Base-by-base conservation (phyloP, 2,797 vertebrate genomes). In the Chaunax sp. region DNA sequence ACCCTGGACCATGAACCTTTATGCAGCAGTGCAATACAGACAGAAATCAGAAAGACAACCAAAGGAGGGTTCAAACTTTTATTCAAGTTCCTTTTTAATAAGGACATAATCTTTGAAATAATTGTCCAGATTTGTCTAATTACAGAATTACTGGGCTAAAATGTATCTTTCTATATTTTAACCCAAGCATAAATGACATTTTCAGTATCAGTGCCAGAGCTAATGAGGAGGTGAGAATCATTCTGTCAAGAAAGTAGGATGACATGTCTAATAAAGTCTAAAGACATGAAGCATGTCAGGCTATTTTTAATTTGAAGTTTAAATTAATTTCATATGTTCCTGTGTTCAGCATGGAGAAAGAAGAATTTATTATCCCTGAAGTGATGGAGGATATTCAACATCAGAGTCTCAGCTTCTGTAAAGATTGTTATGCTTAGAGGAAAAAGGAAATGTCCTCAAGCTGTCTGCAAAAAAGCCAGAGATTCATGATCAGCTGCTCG, bases 361-460 rank as follows among this genome's bases (percentile, higher is more conserved):
- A 61, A 6, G 16, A 52, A 54, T 51, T 11, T 64, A 51, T 72
- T 49, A 61, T 25, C 47, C 61, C 63, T 25, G 54, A 38, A 66
- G 78, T 37, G 41, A 72, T 56, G 57, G 54, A 50, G 22, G 19
- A 49, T 28, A 18, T 43, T 63, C 22, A n/a, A 16, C 46, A 41
- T 20, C 12, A 22, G 19, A 28, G 8, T n/a, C 1, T 47, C 54
- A 1, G 44, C 54, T 41, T 46, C 63, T 51, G 19, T 16, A 4
- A 51, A 22, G 38, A 49, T 26, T 49, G 4, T 26, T 40, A 1
- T 33, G 28, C 37, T n/a, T 13, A 64, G 18, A 68, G 40, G 12
- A 63, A 69, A 57, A 57, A 23, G 18, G 14, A 77, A 80, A 74
- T 58, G 51, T 47, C 61, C 38, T 72, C 30, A 16, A 80, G 63